Base-by-base conservation (phyloP, 2,888 invertebrate species). In the Seira sanloemensis region DNA sequence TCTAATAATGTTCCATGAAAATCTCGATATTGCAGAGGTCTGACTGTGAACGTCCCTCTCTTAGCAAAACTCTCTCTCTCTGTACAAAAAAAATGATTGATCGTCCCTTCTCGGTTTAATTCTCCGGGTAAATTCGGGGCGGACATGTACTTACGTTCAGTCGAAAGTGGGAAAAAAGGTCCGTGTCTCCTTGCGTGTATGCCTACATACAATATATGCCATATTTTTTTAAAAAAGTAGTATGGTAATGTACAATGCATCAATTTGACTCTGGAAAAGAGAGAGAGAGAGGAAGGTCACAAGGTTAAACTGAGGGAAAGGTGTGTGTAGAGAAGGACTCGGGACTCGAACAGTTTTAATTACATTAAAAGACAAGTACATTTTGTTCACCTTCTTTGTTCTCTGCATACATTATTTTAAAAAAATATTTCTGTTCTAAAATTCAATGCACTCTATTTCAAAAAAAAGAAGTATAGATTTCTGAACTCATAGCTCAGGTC, bases 11-110 rank as follows among this genome's bases (percentile, higher is more conserved):
- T n/a, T n/a, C n/a, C n/a, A n/a, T n/a, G n/a, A 50, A 50, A 50
- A 50, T 50, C 50, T 50, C 50, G 50, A 50, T 50, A 50, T 50
- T 50, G 50, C 50, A 50, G 50, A 50, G 50, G 50, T 50, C 50
- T 50, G 2, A 2, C 50, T n/a, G n/a, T n/a, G 50, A 50, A 50
- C n/a, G n/a, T n/a, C n/a, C n/a, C n/a, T n/a, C n/a, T n/a, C n/a
- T n/a, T n/a, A n/a, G n/a, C n/a, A n/a, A n/a, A n/a, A n/a, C n/a
- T n/a, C n/a, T n/a, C n/a, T n/a, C n/a, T n/a, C n/a, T n/a, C n/a
- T n/a, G 50, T 37, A 37, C 4, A 37, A 50, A 50, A 50, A 50
- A 50, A 50, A 50, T 50, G 50, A 50, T 50, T 50, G 50, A 50
- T 50, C 50, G 50, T 18, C 16, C 50, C 12, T 12, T 50, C n/a